Evolutionary conservation across 2,888 invertebrate genomes (phyloP).

Genomic region (Mylabris sibirica): DNA sequence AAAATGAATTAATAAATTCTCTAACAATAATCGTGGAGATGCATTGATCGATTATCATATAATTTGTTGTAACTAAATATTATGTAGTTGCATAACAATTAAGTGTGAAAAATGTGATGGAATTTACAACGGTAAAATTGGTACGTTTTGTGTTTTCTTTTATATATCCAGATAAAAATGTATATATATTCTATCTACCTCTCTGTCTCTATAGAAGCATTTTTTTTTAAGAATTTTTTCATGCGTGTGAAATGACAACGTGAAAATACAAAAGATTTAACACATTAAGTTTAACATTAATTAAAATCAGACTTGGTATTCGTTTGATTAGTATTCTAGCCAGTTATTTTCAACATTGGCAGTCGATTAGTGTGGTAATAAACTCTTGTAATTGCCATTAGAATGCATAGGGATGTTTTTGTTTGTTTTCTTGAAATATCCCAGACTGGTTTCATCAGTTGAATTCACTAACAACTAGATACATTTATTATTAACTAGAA

Average conservation of each 20-base stretch:
- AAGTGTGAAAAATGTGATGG: slow-evolving; percentile 17
- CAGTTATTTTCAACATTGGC: not conserved
- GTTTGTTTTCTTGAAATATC: not conserved
- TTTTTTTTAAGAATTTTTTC: slow-evolving; percentile 27
- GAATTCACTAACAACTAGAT: not conserved
- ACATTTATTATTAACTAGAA: not conserved
- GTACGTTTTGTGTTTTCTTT: not conserved
- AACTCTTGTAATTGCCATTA: not conserved
- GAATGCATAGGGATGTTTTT: not conserved
- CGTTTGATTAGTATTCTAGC: not conserved
- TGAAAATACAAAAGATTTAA: slow-evolving; percentile 14
- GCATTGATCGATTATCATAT: not conserved
- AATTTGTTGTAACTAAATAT: slow-evolving; percentile 16
- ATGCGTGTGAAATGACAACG: slow-evolving; percentile 17
- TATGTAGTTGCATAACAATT: slow-evolving; percentile 27
- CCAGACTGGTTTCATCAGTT: not conserved
- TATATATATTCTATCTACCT: too few relatives aligned
- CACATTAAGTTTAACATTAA: not conserved
- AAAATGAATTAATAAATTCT: too few relatives aligned
- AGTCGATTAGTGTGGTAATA: not conserved
- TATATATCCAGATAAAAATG: too few relatives aligned
- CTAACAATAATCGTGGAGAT: slow-evolving; percentile 11
- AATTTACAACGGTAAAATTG: slow-evolving; percentile 27
- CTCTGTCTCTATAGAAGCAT: not conserved
- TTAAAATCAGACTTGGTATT: not conserved